Base-by-base conservation (phyloP, 2,113 vertebrate species). In the Tachysurus vachellii region DNA sequence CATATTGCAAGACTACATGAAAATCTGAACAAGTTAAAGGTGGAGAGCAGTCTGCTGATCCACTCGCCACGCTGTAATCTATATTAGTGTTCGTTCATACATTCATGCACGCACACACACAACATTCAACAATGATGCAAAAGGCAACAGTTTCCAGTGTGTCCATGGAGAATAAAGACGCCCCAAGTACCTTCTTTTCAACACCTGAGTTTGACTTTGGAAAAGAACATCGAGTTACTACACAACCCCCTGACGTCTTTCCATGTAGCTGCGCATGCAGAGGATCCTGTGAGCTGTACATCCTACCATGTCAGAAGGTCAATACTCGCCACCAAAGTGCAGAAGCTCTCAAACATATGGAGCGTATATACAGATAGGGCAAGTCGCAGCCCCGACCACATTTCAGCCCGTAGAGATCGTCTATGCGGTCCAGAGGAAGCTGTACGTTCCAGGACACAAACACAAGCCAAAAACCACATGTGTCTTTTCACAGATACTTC, bases 181-280 rank as follows among this genome's bases (percentile, higher is more conserved):
- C 23, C 23, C 68, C 85, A 50, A 89, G 92, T 93, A 93, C 91
- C 92, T 90, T 91, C 89, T 92, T 59, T 91, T 91, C 23, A 92
- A 92, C 90, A 94, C 94, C 94, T 94, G 94, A 95, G 95, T 91
- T 93, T 91, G 91, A 88, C 66, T 91, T 93, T 86, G 86, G 84
- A 92, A 92, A 83, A 88, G 66, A 90, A 91, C 85, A 84, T 42
- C 73, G 70, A 86, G 85, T 86, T 75, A 64, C 83, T 82, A 31
- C 86, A 64, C 36, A 42, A 87, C 82, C n/a, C 31, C 11, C 61
- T 17, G 53, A 44, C 59, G 68, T 80, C 59, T 54, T 81, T 71
- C 59, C 73, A 80, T 16, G 44, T 31, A 70, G 28, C 42, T 50
- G 82, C 57, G 21, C 44, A 77, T 26, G 79, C 50, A 44, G 81